Evolutionary conservation across 2,797 vertebrate genomes (phyloP).

Genomic region (Dendrocincla tyrannina): DNA sequence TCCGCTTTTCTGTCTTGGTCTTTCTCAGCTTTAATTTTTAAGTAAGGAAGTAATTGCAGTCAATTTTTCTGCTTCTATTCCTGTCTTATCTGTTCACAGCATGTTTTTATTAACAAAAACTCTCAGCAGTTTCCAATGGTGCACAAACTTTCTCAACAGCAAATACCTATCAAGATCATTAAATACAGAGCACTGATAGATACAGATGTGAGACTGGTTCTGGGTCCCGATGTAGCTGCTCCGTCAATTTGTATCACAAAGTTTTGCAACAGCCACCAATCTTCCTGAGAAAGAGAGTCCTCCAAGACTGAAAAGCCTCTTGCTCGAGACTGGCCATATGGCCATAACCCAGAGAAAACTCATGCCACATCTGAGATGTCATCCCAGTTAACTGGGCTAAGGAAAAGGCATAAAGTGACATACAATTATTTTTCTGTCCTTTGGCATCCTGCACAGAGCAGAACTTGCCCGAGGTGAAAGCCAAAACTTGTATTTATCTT

Average conservation of each 20-base stretch:
- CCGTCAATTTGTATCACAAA: not conserved
- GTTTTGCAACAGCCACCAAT: not conserved
- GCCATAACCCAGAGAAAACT: not conserved
- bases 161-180: not conserved
- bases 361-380: not conserved
- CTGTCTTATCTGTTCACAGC: not conserved
- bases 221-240: not conserved
- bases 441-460: not conserved
- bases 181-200: not conserved
- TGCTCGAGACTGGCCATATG: not conserved
- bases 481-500: not conserved
- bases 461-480: not conserved
- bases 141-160: not conserved
- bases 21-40: not conserved
- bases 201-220: not conserved
- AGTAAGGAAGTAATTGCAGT: not conserved
- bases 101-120: not conserved
- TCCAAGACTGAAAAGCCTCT: not conserved
- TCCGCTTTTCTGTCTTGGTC: not conserved
- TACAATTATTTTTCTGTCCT: not conserved
- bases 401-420: not conserved
- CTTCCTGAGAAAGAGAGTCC: not conserved
- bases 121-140: not conserved
- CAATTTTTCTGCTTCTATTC: not conserved
- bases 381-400: not conserved